Conservation (phyloP, 1,140 invertebrate genomes). For the Stegodyphus mimosarum region DNA sequence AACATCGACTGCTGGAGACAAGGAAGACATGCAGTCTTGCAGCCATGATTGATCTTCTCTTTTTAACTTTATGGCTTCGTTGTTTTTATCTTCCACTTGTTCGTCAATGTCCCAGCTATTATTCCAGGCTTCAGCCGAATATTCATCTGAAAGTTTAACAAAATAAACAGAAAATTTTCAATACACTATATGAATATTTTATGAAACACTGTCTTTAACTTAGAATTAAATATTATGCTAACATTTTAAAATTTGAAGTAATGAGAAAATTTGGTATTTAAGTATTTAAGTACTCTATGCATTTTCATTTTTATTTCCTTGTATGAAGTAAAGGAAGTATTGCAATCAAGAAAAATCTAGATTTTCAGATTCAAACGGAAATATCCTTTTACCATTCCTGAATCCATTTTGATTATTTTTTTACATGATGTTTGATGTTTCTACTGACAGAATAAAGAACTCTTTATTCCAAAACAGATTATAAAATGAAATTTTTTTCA, state of each 20-base stretch:
- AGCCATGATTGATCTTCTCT: conserved; percentile 73
- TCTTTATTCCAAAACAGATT: too few relatives aligned
- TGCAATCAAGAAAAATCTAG: too few relatives aligned
- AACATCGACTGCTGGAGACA: conserved; percentile 80
- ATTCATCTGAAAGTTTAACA: conserved; percentile 12
- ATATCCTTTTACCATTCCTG: too few relatives aligned
- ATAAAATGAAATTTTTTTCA: too few relatives aligned
- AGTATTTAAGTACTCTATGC: background rate
- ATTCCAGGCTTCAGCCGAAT: conserved; percentile 60
- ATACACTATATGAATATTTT: background rate
- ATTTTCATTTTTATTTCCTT: background rate
- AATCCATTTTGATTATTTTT: too few relatives aligned
- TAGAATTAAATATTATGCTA: background rate
- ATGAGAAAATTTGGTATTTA: background rate
- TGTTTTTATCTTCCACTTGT: conserved; percentile 25
- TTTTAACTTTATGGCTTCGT: conserved; percentile 59
- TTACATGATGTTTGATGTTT: too few relatives aligned
- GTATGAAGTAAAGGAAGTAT: too few relatives aligned
- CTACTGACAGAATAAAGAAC: too few relatives aligned
- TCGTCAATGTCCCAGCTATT: conserved; percentile 62
- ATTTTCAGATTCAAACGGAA: too few relatives aligned
- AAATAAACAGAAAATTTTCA: background rate
- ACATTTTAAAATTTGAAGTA: background rate
- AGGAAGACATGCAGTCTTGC: conserved; percentile 76
- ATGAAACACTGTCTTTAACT: background rate